Conservation (phyloP, 2,797 vertebrate genomes). For the Gambelia wislizenii region DNA sequence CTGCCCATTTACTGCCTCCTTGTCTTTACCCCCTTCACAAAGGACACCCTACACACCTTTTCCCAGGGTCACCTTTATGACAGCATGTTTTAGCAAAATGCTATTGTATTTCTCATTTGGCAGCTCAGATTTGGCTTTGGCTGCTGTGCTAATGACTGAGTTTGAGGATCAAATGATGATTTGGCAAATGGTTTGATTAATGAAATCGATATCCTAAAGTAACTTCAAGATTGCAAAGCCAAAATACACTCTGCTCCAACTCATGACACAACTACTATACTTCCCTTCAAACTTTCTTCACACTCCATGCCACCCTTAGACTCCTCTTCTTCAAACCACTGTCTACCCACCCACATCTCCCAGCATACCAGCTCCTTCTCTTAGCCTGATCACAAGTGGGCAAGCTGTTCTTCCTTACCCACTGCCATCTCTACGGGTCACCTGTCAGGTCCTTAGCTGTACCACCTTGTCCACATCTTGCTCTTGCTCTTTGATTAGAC, state of each 20-base stretch:
- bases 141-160: too few species aligned
- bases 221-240: too few species aligned
- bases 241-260: not conserved
- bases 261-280: too few species aligned
- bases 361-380: not conserved
- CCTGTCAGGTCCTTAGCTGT: not conserved
- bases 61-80: not conserved
- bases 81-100: too few species aligned
- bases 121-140: too few species aligned
- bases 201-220: too few species aligned
- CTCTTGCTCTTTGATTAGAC: not conserved
- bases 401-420: not conserved
- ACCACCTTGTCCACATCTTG: not conserved
- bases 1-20: not conserved
- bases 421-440: not conserved
- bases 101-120: too few species aligned
- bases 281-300: not conserved
- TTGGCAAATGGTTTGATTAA: too few species aligned
- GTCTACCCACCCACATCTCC: not conserved
- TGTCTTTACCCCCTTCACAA: not conserved
- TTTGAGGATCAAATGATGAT: too few species aligned
- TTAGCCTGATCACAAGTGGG: not conserved
- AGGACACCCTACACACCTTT: not conserved
- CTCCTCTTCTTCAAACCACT: not conserved
- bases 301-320: not conserved